Conservation (phyloP, 2,888 invertebrate species). For the Meiosimyza decipiens region DNA sequence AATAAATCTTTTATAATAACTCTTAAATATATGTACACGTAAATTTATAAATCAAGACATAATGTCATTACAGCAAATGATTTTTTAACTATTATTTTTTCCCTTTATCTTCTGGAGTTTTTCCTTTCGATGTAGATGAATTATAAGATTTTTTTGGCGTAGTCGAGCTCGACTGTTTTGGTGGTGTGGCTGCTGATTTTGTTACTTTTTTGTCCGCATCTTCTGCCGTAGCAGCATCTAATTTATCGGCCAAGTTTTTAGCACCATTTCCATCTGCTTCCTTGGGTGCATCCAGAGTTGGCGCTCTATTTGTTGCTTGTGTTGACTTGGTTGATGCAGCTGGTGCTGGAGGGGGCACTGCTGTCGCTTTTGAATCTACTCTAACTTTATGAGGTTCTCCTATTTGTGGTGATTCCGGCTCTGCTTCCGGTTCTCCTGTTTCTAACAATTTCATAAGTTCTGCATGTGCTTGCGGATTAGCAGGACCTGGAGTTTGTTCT, state of each 20-base stretch:
- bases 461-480: not conserved
- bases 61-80: not conserved
- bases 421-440: too few species aligned
- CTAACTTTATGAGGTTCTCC: too few species aligned
- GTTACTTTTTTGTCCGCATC: not conserved
- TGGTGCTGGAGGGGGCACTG: too few species aligned
- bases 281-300: too few species aligned
- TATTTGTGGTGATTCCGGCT: too few species aligned
- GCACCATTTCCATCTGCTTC: too few species aligned
- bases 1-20: too few species aligned
- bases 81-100: not conserved
- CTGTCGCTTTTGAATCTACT: too few species aligned
- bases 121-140: not conserved
- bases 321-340: too few species aligned
- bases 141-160: not conserved
- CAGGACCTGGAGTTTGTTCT: constrained; percentile 68
- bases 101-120: not conserved
- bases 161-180: constrained; percentile 11
- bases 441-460: not conserved
- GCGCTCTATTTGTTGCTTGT: too few species aligned
- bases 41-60: constrained; percentile 19
- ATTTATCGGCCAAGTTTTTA: too few species aligned
- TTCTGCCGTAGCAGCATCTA: too few species aligned
- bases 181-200: not conserved
- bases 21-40: not conserved